Base-by-base conservation (phyloP, 2,113 vertebrate genomes). In the Cinclus mexicanus region DNA sequence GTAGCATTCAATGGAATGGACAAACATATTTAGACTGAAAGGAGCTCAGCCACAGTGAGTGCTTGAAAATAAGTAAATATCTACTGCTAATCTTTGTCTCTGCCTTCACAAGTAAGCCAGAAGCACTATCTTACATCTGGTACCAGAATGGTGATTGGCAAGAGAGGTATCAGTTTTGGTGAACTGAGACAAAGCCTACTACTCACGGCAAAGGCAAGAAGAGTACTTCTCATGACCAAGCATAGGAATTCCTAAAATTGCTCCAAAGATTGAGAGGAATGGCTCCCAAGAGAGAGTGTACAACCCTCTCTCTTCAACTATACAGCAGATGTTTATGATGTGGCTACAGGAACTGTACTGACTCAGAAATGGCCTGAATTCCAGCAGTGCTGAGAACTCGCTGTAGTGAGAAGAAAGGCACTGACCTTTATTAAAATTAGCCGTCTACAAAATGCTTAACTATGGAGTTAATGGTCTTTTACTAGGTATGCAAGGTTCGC, bases 351-450 rank as follows among this genome's bases (percentile, higher is more conserved):
- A 69, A 52, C 35, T 21, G 29, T 22, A 74, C 12, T 37, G 35
- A 50, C 16, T 72, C 39, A 79, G 83, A 76, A 87, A 79, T 0
- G 7, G 71, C 55, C 63, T 56, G 53, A 68, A 76, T 79, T 71
- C 83, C 61, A 84, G 53, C 4, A 7, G 20, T 1, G 4, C 57
- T 70, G 42, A 57, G 63, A 86, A 76, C 21, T 53, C 42, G 35
- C 35, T 46, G 67, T 52, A 74, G 55, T 77, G 75, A 83, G 82
- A 83, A 82, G 39, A 80, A 95, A 93, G 47, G 85, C 52, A 59
- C 28, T 70, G 93, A 91, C 82, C 90, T 91, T 81, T 91, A 87
- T 60, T 83, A 90, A 90, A 95, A 87, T 80, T 39, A 95, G 57
- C 63, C 87, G 93, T 50, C 71, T 83, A 93, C 87, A 78, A 93